Base-by-base conservation (phyloP, 1,140 invertebrate genomes). In the Schlechtendalia chinensis region DNA sequence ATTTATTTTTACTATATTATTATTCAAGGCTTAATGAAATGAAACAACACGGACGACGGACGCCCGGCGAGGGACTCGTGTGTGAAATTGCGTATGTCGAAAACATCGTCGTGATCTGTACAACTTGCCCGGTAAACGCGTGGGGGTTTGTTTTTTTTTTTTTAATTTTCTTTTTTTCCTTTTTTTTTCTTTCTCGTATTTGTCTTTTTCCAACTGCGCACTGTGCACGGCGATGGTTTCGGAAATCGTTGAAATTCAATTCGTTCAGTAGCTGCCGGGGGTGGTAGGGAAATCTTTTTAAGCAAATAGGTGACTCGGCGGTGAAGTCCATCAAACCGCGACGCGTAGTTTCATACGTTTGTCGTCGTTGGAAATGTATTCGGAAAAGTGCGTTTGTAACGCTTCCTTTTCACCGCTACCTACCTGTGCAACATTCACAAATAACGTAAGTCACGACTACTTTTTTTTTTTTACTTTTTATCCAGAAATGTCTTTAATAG, bases 11-110 rank as follows among this genome's bases (percentile, higher is more conserved):
- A 19, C 29, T 63, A 32, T 39, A 39, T 65, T 39, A 39, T 65
- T 39, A n/a, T 65, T 65, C 32, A 24, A 22, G n/a, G 29, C 63
- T 22, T 65, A 65, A 65, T 65, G 32, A 65, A 65, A 65, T 65
- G 29, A 65, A 65, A 65, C 63, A n/a, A 29, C 19, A 19, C 10
- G 19, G 24, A 12, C 3, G 59, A n/a, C n/a, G n/a, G n/a, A n/a
- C n/a, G n/a, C n/a, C n/a, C n/a, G n/a, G n/a, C n/a, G n/a, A n/a
- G 59, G 59, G 59, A 19, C 27, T 45, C 32, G 5, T 8, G 8
- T 45, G 63, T 39, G 39, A 45, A 67, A 67, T 67, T n/a, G 32
- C 63, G 45, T 14, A 39, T 39, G 45, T 45, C 29, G 22, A 67
- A 67, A n/a, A n/a, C n/a, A n/a, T n/a, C 63, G n/a, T 32, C n/a